phyloP scores from a whole-genome alignment of 2,113 vertebrate species.

The Suncus etruscus region DNA sequence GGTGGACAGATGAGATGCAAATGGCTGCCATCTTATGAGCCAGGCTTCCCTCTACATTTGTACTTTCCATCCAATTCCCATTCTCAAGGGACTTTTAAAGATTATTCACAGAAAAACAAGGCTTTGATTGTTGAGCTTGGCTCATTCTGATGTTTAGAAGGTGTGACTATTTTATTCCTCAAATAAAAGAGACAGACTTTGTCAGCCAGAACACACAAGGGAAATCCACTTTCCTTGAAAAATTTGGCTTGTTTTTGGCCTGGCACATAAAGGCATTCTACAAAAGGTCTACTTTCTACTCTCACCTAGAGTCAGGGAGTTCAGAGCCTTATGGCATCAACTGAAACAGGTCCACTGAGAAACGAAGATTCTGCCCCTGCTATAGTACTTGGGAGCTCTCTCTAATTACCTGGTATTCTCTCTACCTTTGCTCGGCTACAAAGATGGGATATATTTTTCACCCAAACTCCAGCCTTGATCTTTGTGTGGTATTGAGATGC shows the following conservation, averaged over 20 bases:
- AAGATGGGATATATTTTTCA: neutral
- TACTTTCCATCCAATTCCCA: conserved; percentile 53
- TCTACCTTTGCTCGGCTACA: neutral
- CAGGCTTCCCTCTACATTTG: conserved; percentile 45
- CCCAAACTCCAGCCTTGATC: neutral
- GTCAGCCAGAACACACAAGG: conserved; percentile 87
- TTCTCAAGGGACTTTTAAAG: conserved; percentile 68
- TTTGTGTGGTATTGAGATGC: neutral
- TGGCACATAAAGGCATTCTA: conserved; percentile 78
- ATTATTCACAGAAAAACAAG: conserved; percentile 78
- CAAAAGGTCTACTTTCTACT: conserved; percentile 85
- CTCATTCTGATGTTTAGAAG: conserved; percentile 83
- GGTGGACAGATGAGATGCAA: conserved; percentile 44
- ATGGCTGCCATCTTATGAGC: conserved; percentile 29
- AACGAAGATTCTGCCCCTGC: neutral
- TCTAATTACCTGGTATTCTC: neutral
- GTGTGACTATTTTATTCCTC: conserved; percentile 84
- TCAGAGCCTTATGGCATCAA: too few relatives aligned
- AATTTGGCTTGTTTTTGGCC: conserved; percentile 81
- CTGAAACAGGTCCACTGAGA: neutral
- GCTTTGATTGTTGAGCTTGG: conserved; percentile 81
- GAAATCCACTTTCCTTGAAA: conserved; percentile 89
- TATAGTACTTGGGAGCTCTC: neutral
- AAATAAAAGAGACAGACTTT: conserved; percentile 83
- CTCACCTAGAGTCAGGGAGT: conserved; percentile 70